phyloP scores from a whole-genome alignment of 2,113 vertebrate species.

The Odocoileus virginianus region DNA sequence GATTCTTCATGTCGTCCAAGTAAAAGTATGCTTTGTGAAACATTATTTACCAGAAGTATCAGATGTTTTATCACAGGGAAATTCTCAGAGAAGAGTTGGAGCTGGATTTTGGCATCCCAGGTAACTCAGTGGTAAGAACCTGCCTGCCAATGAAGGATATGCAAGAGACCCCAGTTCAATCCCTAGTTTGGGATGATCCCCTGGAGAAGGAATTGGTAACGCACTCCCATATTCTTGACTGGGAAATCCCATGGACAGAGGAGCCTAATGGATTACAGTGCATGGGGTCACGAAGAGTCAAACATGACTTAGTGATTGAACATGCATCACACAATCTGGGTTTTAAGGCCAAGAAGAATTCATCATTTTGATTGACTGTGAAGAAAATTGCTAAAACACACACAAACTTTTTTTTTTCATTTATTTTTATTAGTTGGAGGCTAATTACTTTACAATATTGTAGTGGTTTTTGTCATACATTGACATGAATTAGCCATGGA shows the following conservation, averaged over 20 bases:
- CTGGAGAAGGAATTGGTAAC: not conserved
- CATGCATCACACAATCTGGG: not conserved
- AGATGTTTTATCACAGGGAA: not conserved
- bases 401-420: not conserved
- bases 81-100: not conserved
- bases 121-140: not conserved
- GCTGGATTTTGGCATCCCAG: not conserved
- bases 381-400: not conserved
- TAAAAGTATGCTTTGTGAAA: not conserved
- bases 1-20: not conserved
- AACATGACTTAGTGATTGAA: not conserved
- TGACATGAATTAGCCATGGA: too few relatives aligned
- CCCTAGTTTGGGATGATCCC: not conserved
- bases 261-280: not conserved
- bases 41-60: not conserved
- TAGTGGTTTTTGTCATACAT: too few relatives aligned
- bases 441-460: too few relatives aligned
- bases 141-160: not conserved
- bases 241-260: not conserved
- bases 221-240: accelerated
- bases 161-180: not conserved
- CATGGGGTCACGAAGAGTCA: not conserved
- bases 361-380: not conserved
- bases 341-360: not conserved
- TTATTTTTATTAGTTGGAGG: too few relatives aligned